A percentile compares a stretch with the other conserved stretches of the same genome.
phyloP scores from a whole-genome alignment of 2,797 vertebrate genomes.

The Steatocranus sp. region DNA sequence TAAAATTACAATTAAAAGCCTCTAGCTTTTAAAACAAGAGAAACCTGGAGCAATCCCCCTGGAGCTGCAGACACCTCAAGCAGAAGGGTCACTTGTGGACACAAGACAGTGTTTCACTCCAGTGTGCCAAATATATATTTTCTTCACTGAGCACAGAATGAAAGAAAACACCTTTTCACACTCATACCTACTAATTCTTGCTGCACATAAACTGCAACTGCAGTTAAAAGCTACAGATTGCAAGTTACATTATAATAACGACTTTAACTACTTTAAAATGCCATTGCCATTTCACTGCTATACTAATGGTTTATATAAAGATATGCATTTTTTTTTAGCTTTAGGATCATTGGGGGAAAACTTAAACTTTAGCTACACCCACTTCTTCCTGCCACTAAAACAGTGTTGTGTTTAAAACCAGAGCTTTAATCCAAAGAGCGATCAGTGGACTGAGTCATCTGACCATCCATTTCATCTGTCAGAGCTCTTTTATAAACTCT shows the following conservation, averaged over 20 bases:
- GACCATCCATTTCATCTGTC: conserved; percentile 46
- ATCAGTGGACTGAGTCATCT: conserved; percentile 37
- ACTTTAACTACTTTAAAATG: not conserved
- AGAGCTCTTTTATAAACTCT: conserved; percentile 58
- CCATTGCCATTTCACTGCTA: not conserved
- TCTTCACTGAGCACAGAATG: not conserved
- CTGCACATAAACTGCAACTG: not conserved
- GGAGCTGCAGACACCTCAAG: not conserved
- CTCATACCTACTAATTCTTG: not conserved
- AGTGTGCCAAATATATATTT: not conserved
- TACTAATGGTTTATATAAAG: not conserved
- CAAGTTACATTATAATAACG: not conserved
- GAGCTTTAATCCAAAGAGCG: conserved; percentile 39
- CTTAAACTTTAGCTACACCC: not conserved
- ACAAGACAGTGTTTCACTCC: not conserved
- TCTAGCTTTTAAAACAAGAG: not conserved
- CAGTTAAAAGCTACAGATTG: not conserved
- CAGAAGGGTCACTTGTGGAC: not conserved
- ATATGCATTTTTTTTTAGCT: not conserved
- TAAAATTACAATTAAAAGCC: not conserved
- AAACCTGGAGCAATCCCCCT: rapidly evolving
- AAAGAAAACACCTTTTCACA: not conserved
- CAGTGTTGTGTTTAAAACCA: not conserved
- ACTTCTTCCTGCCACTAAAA: not conserved
- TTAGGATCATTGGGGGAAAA: not conserved